A percentile compares a stretch with the other conserved stretches of the same genome.
phyloP scores from a whole-genome alignment of 2,888 invertebrate genomes.

The Drosophila hamatofila region DNA sequence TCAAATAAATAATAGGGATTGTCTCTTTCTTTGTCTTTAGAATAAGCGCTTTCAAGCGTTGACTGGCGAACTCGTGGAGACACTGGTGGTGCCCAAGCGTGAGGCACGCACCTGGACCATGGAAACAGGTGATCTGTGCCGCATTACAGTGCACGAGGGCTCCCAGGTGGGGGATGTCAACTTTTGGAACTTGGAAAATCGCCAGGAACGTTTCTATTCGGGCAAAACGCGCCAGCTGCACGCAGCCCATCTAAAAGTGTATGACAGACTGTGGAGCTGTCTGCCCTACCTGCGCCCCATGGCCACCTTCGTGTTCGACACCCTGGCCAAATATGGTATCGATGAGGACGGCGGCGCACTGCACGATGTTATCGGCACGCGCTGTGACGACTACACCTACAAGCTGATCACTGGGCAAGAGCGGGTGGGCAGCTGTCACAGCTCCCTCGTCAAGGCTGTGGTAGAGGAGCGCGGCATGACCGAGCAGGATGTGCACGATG shows the following conservation, averaged over 20 bases:
- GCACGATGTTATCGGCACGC: conserved; percentile 86
- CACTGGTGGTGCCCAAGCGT: conserved; percentile 83
- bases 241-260: conserved; percentile 85
- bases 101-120: conserved; percentile 85
- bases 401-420: conserved; percentile 85
- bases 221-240: conserved; percentile 86
- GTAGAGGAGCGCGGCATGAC: conserved; percentile 82
- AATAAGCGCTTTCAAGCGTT: conserved; percentile 80
- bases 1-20: too few relatives aligned
- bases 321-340: conserved; percentile 85
- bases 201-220: conserved; percentile 85
- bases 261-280: conserved; percentile 86
- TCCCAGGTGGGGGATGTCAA: conserved; percentile 86
- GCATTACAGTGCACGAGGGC: conserved; percentile 85
- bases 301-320: conserved; percentile 86
- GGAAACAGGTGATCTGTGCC: conserved; percentile 85
- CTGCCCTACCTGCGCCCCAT: conserved; percentile 85
- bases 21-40: conserved; percentile 19
- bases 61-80: conserved; percentile 77
- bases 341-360: conserved; percentile 86
- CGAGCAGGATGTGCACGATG: conserved; percentile 86
- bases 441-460: conserved; percentile 85
- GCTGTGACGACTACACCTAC: conserved; percentile 86
- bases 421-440: conserved; percentile 85
- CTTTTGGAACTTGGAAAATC: conserved; percentile 86